phyloP scores from a whole-genome alignment of 2,888 invertebrate genomes.

The Cheilosia urbana region DNA sequence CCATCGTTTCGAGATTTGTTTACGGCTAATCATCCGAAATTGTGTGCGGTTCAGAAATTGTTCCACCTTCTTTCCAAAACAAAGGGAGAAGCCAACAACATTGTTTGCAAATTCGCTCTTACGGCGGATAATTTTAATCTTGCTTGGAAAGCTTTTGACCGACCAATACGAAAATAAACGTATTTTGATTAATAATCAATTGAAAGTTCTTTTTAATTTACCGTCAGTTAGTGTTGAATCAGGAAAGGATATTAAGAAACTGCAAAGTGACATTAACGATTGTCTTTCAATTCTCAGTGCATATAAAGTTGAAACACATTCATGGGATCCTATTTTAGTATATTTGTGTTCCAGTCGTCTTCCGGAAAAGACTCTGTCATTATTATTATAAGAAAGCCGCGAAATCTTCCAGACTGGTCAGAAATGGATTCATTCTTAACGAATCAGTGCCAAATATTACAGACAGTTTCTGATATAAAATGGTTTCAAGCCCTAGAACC shows the following conservation, averaged over 20 bases:
- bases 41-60: conserved; percentile 27
- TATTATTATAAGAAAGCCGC: conserved; percentile 10
- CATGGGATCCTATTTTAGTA: conserved; percentile 15
- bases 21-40: conserved; percentile 1
- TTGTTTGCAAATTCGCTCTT: conserved; percentile 37
- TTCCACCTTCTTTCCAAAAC: conserved; percentile 28
- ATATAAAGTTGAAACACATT: conserved; percentile 1
- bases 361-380: background rate
- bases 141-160: conserved; percentile 29
- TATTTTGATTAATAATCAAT: conserved; percentile 37
- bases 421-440: conserved; percentile 13
- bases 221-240: conserved; percentile 2
- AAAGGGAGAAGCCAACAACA: conserved; percentile 24
- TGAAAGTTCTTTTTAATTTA: conserved; percentile 36
- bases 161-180: conserved; percentile 60
- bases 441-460: background rate
- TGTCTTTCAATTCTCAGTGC: conserved; percentile 4
- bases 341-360: conserved; percentile 4
- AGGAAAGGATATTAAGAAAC: background rate
- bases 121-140: conserved; percentile 34
- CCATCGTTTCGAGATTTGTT: conserved; percentile 38
- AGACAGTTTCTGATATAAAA: background rate
- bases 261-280: conserved; percentile 27
- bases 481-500: too few relatives aligned
- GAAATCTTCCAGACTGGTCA: conserved; percentile 10